Evolutionary conservation across 2,888 invertebrate species (phyloP).

Genomic region (Drosophila longiperda): DNA sequence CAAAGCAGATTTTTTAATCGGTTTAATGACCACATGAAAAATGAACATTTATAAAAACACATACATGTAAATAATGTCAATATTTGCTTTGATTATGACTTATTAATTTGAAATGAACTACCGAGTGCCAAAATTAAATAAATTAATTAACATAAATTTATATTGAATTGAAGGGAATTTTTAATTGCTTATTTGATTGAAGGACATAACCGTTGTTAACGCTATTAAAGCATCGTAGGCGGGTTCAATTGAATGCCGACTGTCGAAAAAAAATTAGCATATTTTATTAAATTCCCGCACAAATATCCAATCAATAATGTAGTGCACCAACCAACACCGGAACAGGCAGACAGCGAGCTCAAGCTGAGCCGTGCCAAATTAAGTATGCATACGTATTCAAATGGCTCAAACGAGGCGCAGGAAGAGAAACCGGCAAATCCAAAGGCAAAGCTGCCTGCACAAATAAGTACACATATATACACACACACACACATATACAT

Average conservation of each 20-base stretch:
- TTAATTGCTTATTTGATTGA: slow-evolving; percentile 1
- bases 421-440: slow-evolving; percentile 34
- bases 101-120: not conserved
- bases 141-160: not conserved
- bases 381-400: slow-evolving; percentile 81
- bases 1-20: not conserved
- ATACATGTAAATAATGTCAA: too few relatives aligned
- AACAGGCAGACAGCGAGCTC: slow-evolving; percentile 46
- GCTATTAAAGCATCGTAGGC: slow-evolving; percentile 38
- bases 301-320: slow-evolving; percentile 81
- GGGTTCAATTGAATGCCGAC: slow-evolving; percentile 59
- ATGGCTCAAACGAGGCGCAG: slow-evolving; percentile 53
- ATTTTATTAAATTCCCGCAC: slow-evolving; percentile 78
- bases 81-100: too few relatives aligned
- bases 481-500: slow-evolving; percentile 20
- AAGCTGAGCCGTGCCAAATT: slow-evolving; percentile 66
- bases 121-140: not conserved
- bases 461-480: slow-evolving; percentile 36
- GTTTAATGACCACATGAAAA: not conserved
- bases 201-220: slow-evolving; percentile 14
- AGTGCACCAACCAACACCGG: slow-evolving; percentile 57
- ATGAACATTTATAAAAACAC: not conserved
- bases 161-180: not conserved
- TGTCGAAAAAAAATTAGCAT: slow-evolving; percentile 70
- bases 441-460: slow-evolving; percentile 27